Evolutionary conservation across 2,113 vertebrate genomes (phyloP), one percentile per base, ranked within the genome.

Genomic region (Thunnus maccoyii): DNA sequence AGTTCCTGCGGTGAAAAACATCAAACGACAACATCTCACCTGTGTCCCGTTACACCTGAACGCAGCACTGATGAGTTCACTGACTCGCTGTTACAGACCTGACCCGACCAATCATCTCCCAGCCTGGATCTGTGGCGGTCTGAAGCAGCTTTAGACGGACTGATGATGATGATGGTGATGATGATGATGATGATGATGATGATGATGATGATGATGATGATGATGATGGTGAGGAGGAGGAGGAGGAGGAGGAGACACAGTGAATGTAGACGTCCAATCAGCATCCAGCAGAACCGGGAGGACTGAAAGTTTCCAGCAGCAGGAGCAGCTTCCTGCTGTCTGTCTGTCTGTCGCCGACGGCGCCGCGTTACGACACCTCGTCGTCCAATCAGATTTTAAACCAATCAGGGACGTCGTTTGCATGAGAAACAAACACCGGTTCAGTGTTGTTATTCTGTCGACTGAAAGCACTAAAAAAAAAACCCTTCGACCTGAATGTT

Each of bases 211-310:
- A 51, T 14, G 54, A 30, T 36, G 32, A 5, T 36, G 32, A 5
- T 6, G 32, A 36, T 0, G 32, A 20, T 20, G 20, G 1, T 22
- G 22, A 22, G 1, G 22, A 1, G 1, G 22, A 41, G 6, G 36
- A 41, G 6, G 36, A 41, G 1, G 62, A 32, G 1, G 46, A 65
- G 9, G 76, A 74, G 81, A 86, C 69, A 12, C 61, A 60, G 66
- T 82, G 89, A 90, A 88, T 86, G 89, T 89, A 71, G 83, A 72
- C 50, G 11, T 80, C 80, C 73, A 74, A 67, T 83, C 73, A 71
- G 63, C 44, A 64, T 76, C 72, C 61, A 62, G 71, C 27, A 48
- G 44, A 72, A 32, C 7, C n/a, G 13, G 15, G 9, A 58, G 3
- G 22, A 22, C 22, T 22, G 22, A 22, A n/a, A 8, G 7, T 9